Percentiles rank a stretch among this genome's conserved stretches.
These are phyloP conservation scores for Cetonia aurata DNA, from an alignment of 2,888 invertebrate species.

Conservation along the genomic window DNA sequence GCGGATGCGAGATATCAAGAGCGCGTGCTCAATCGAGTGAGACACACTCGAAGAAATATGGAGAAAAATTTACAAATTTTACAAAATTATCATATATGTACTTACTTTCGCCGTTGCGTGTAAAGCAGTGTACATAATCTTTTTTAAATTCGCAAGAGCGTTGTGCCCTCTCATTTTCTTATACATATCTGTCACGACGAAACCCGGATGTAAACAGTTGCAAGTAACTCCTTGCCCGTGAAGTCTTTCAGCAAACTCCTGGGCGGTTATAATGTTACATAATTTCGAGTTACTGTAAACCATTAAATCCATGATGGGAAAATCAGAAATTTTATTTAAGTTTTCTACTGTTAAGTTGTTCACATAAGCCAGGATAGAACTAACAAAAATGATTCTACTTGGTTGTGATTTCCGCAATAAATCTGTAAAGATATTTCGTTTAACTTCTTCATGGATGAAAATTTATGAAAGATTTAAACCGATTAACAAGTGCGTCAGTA, in stretches of 20 bases:
- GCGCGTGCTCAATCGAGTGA: too few relatives aligned
- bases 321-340: conserved; percentile 77
- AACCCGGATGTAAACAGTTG: conserved; percentile 64
- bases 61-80: too few relatives aligned
- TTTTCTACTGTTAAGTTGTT: conserved; percentile 81
- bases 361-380: conserved; percentile 66
- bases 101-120: conserved; percentile 37
- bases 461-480: conserved; percentile 57
- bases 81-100: too few relatives aligned
- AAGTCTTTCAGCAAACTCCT: conserved; percentile 61
- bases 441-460: neutral
- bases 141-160: conserved; percentile 13
- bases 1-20: too few relatives aligned
- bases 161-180: conserved; percentile 63
- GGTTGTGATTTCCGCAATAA: conserved; percentile 62
- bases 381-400: conserved; percentile 62
- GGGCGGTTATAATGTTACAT: conserved; percentile 60
- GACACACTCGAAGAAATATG: too few relatives aligned
- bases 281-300: conserved; percentile 75
- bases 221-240: conserved; percentile 59
- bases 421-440: conserved; percentile 55
- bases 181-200: conserved; percentile 89
- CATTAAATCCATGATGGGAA: conserved; percentile 61
- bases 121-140: conserved; percentile 34
- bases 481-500: conserved; percentile 75